Evolutionary conservation across 1,140 invertebrate species (phyloP).

Genomic region (Odontomachus brunneus): DNA sequence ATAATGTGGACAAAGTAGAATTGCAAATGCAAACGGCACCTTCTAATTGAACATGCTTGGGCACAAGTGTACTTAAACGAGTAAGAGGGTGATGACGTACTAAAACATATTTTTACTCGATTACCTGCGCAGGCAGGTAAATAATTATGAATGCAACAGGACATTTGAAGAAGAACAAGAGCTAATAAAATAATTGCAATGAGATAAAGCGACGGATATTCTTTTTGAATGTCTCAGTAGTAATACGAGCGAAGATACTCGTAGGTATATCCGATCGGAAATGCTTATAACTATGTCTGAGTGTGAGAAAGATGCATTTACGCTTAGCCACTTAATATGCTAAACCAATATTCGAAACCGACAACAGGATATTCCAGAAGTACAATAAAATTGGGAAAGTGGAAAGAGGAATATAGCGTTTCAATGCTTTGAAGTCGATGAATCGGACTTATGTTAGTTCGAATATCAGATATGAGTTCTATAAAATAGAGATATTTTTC

Average conservation of each 20-base stretch:
- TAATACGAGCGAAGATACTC: neutral
- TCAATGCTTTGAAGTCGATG: constrained; percentile 41
- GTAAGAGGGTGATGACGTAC: constrained; percentile 27
- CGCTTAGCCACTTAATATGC: constrained; percentile 21
- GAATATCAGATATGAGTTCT: neutral
- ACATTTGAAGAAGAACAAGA: constrained; percentile 20
- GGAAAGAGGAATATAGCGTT: constrained; percentile 20
- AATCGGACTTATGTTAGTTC: neutral
- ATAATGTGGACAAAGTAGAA: constrained; percentile 28
- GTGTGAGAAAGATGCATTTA: constrained; percentile 31
- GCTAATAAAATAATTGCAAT: constrained; percentile 17
- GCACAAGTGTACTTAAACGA: constrained; percentile 61
- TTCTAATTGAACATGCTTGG: constrained; percentile 52
- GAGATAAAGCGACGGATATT: neutral
- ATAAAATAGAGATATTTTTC: constrained; percentile 1
- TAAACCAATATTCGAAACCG: constrained; percentile 13
- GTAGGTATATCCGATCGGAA: neutral
- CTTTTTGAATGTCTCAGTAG: constrained; percentile 13
- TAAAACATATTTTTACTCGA: constrained; percentile 48
- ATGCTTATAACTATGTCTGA: constrained; percentile 4
- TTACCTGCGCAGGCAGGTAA: constrained; percentile 38
- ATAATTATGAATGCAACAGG: constrained; percentile 27
- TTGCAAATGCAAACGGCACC: constrained; percentile 22
- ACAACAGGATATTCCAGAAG: constrained; percentile 29
- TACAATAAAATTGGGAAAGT: constrained; percentile 20